These are phyloP conservation scores for Thaumatotibia leucotreta DNA, from an alignment of 1,140 invertebrate species.

Conservation along the genomic window DNA sequence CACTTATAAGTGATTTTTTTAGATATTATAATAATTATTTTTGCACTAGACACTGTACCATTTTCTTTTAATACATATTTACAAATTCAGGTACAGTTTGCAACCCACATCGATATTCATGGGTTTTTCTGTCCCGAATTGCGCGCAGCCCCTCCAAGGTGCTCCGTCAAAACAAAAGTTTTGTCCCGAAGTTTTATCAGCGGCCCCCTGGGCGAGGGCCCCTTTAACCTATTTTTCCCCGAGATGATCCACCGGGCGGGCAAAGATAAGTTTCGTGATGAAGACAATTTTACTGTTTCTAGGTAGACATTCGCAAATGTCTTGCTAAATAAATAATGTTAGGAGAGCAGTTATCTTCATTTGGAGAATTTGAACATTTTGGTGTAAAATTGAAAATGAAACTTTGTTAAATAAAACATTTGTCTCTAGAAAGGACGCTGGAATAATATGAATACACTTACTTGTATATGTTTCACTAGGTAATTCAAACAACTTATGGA, in stretches of 20 bases:
- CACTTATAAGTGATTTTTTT: not conserved
- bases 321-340: constrained; percentile 1
- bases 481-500: too few species aligned
- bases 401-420: not conserved
- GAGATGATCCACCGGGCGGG: constrained; percentile 31
- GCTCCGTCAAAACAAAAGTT: constrained; percentile 67
- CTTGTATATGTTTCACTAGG: too few species aligned
- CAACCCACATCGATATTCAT: constrained; percentile 11
- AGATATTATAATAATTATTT: not conserved
- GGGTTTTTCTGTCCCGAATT: constrained; percentile 37
- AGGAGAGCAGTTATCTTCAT: not conserved
- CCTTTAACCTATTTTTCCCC: constrained; percentile 60
- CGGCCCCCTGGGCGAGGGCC: constrained; percentile 41
- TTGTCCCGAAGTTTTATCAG: constrained; percentile 57
- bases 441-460: too few species aligned
- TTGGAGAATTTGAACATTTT: not conserved
- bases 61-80: not conserved
- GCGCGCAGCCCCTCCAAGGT: constrained; percentile 41
- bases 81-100: not conserved
- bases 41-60: not conserved
- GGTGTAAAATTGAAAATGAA: not conserved
- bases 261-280: constrained; percentile 12
- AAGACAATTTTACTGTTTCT: constrained; percentile 13
- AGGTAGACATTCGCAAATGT: not conserved
- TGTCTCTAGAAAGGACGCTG: not conserved